Evolutionary conservation across 2,888 invertebrate genomes (phyloP), one percentile per base, ranked within the genome.

Genomic region (Taenaris catops): DNA sequence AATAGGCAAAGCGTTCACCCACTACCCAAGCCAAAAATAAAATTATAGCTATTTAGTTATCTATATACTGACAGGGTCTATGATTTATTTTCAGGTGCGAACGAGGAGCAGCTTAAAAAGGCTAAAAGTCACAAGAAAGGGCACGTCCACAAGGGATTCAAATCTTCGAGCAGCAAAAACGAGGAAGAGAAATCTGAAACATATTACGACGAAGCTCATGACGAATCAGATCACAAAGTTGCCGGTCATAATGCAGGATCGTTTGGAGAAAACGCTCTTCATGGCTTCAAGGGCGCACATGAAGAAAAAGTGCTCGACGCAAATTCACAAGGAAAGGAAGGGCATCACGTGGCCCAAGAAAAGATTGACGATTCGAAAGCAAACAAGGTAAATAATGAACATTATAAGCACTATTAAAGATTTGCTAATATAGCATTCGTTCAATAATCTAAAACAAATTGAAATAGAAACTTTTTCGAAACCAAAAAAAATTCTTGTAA

Each of bases 121-220:
- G 88, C 88, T 2, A 86, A 87, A 32, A 89, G 89, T 24, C 90
- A 91, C 60, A 90, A 90, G 53, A 91, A 91, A 46, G 91, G 91
- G 0, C 91, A 91, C 56, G 86, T 88, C 6, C 89, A 90, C 60
- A 91, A 91, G 59, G 91, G 91, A n/a, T 91, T 89, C 64, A 91
- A 91, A 57, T 80, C 88, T 2, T 90, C 91, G 2, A 90, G 91
- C 57, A 90, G 90, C 55, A 91, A 91, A 53, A 91, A 91, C 51
- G 91, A 91, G 51, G 88, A 90, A 49, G 90, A 90, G 37, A 90
- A 90, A 58, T 87, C 89, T 3, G 91, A 91, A 57, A 90, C 87
- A 51, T 91, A 88, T 74, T 91, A 90, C 51, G 91, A 91, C 37
- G 91, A 91, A 51, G 89, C 88, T 8, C 89, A 91, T 48, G 90